phyloP scores from a whole-genome alignment of 2,113 vertebrate species.

The Carassius gibelio region DNA sequence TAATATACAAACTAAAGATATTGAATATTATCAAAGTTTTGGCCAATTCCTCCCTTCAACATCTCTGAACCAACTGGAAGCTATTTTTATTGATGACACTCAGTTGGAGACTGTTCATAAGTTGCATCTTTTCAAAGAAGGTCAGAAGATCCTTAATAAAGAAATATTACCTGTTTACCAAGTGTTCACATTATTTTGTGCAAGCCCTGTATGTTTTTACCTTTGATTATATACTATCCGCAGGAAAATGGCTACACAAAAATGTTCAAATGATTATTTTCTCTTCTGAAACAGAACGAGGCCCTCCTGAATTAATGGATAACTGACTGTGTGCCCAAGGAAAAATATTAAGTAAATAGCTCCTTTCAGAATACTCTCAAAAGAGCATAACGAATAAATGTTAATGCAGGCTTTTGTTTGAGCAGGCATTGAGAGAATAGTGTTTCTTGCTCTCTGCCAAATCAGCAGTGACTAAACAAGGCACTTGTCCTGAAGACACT shows the following conservation, averaged over 20 bases:
- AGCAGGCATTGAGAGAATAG: slow-evolving; percentile 4
- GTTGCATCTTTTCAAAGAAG: too few relatives aligned
- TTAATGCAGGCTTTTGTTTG: neutral
- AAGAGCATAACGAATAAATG: neutral
- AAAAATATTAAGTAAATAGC: slow-evolving; percentile 7
- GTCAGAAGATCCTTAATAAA: neutral
- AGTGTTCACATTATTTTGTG: too few relatives aligned
- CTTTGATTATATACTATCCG: too few relatives aligned
- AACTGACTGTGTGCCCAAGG: neutral
- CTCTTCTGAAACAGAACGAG: neutral
- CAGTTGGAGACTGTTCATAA: too few relatives aligned
- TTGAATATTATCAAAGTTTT: neutral
- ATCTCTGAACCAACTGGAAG: too few relatives aligned
- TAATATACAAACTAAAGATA: too few relatives aligned
- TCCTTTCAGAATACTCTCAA: slow-evolving; percentile 27
- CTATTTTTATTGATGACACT: too few relatives aligned
- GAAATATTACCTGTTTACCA: neutral
- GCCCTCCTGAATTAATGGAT: neutral
- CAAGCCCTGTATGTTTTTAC: too few relatives aligned
- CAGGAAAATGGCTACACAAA: neutral
- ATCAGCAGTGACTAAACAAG: slow-evolving; percentile 34
- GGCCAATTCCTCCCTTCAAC: too few relatives aligned
- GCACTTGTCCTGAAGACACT: slow-evolving; percentile 36
- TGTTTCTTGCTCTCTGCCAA: neutral
- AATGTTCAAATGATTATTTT: neutral